Conservation (phyloP, 2,797 vertebrate genomes). For the Echiichthys vipera region DNA sequence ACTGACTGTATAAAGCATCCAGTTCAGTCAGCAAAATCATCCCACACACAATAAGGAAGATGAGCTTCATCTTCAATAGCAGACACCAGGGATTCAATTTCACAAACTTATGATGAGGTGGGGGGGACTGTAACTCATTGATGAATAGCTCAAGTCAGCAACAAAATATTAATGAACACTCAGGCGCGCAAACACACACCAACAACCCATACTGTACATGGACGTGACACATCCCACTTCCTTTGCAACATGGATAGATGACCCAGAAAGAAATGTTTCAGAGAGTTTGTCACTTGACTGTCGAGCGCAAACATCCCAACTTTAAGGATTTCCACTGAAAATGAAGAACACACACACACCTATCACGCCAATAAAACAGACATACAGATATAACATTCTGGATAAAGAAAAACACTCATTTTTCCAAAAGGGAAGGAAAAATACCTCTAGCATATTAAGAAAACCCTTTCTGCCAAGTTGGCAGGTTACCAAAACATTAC, state of each 20-base stretch:
- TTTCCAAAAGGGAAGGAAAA: conserved; percentile 36
- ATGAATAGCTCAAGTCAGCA: conserved; percentile 70
- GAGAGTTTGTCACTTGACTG: conserved; percentile 26
- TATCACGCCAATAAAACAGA: conserved; percentile 54
- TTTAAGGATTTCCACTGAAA: conserved; percentile 31
- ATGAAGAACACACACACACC: conserved; percentile 27
- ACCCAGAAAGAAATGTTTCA: conserved; percentile 50
- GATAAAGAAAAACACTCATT: conserved; percentile 39
- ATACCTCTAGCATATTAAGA: conserved; percentile 44
- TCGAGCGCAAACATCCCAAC: conserved; percentile 28
- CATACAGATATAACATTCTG: conserved; percentile 38
- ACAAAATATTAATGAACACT: conserved; percentile 77
- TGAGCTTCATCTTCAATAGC: conserved; percentile 43
- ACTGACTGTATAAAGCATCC: conserved; percentile 29
- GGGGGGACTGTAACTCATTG: conserved; percentile 49
- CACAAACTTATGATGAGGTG: conserved; percentile 56
- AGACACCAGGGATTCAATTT: conserved; percentile 63
- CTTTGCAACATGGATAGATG: conserved; percentile 46
- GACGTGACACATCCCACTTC: conserved; percentile 46
- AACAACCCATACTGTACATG: conserved; percentile 54
- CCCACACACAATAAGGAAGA: conserved; percentile 64
- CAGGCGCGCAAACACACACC: conserved; percentile 33
- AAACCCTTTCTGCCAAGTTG: conserved; percentile 62
- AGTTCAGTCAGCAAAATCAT: conserved; percentile 64
- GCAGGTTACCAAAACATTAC: conserved; percentile 68